Percentiles rank a stretch among this genome's conserved stretches.
These are phyloP conservation scores for Habropoda laboriosa DNA, from an alignment of 1,140 invertebrate species.

Conservation along the genomic window DNA sequence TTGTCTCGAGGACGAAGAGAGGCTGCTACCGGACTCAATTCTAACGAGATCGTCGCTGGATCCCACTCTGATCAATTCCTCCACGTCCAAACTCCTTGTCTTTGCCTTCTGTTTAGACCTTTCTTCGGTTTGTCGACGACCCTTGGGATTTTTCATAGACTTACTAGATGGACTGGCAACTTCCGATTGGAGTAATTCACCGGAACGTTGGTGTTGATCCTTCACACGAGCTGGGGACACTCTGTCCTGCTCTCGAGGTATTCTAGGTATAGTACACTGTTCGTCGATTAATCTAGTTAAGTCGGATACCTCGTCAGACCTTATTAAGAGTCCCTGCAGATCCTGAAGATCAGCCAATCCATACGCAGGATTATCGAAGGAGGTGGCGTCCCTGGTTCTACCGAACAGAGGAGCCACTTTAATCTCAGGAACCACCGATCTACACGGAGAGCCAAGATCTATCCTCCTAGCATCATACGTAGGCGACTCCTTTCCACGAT, in stretches of 20 bases:
- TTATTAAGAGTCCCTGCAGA: constrained; percentile 70
- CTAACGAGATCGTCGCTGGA: constrained; percentile 82
- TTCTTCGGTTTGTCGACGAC: constrained; percentile 50
- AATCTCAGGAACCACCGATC: constrained; percentile 69
- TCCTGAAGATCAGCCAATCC: constrained; percentile 75
- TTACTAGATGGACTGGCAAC: constrained; percentile 1
- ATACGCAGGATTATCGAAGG: constrained; percentile 80
- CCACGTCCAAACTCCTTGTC: constrained; percentile 59
- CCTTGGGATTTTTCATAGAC: constrained; percentile 33
- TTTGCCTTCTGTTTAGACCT: constrained; percentile 49
- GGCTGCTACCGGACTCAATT: constrained; percentile 58
- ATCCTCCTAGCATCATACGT: constrained; percentile 74
- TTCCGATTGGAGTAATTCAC: neutral
- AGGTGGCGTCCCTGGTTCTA: constrained; percentile 66
- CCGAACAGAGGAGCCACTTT: constrained; percentile 68
- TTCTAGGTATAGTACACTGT: constrained; percentile 47
- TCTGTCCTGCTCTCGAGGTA: constrained; percentile 30
- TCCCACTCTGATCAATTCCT: constrained; percentile 75
- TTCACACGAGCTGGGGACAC: constrained; percentile 33
- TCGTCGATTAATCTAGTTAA: constrained; percentile 76
- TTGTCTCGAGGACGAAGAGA: constrained; percentile 63
- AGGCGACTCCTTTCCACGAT: constrained; percentile 67
- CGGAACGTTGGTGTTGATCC: constrained; percentile 19
- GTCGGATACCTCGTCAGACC: constrained; percentile 76
- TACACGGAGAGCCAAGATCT: constrained; percentile 76